These are phyloP conservation scores for Gymnorhina tibicen DNA, from an alignment of 2,113 vertebrate species.

Conservation along the genomic window DNA sequence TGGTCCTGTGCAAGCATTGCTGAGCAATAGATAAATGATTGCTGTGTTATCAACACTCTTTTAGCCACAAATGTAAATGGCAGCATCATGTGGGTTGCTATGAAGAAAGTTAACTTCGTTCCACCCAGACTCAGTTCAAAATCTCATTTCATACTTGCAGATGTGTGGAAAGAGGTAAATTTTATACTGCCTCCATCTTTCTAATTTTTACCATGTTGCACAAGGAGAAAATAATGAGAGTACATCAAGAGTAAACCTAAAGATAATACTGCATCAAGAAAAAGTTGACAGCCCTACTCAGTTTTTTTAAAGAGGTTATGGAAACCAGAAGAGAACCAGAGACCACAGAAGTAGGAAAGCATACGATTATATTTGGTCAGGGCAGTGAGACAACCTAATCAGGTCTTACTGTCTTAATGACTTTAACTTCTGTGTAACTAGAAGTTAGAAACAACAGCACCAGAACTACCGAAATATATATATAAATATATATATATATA, in stretches of 20 bases:
- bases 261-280: neutral
- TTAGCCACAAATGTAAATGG: neutral
- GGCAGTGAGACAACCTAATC: neutral
- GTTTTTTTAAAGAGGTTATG: neutral
- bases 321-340: neutral
- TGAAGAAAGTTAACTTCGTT: neutral
- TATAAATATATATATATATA: neutral
- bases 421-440: neutral
- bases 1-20: neutral
- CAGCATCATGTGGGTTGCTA: rapidly evolving
- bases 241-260: neutral
- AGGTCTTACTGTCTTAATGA: neutral
- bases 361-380: neutral
- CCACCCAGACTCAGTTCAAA: neutral
- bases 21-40: neutral
- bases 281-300: neutral
- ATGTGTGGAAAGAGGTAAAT: neutral
- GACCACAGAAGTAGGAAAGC: neutral
- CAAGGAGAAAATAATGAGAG: neutral
- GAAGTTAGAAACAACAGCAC: neutral
- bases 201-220: neutral
- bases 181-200: neutral
- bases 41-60: neutral
- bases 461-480: neutral
- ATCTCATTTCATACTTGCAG: neutral